A percentile compares a stretch with the other conserved stretches of the same genome.
phyloP scores from a whole-genome alignment of 1,140 invertebrate species.

The Macrotrachela quadricornifera region DNA sequence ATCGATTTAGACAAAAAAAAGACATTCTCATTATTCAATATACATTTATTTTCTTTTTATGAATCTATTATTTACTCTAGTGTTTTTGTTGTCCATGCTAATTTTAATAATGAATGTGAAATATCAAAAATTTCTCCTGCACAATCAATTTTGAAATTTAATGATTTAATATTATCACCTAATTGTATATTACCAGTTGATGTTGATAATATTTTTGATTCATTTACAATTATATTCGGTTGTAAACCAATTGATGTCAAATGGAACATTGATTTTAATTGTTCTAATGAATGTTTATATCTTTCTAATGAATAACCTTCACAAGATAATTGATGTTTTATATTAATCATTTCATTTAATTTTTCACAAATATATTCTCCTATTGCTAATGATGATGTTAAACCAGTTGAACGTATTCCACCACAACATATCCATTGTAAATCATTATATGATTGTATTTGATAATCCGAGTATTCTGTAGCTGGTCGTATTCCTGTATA shows the following conservation, averaged over 20 bases:
- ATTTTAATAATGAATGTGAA: too few species aligned
- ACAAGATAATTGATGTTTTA: slow-evolving; percentile 9
- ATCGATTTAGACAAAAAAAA: too few species aligned
- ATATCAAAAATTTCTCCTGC: not conserved
- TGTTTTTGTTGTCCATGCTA: too few species aligned
- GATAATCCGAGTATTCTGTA: slow-evolving; percentile 14
- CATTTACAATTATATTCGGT: slow-evolving; percentile 8
- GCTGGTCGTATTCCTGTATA: slow-evolving; percentile 15
- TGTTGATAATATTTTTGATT: slow-evolving; percentile 13
- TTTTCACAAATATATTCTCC: slow-evolving; percentile 9
- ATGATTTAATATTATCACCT: too few species aligned
- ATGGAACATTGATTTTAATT: not conserved
- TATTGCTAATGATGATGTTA: slow-evolving; percentile 16
- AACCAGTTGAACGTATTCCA: slow-evolving; percentile 18
- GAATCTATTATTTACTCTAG: too few species aligned
- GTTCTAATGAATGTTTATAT: too few species aligned
- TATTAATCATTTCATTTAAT: slow-evolving; percentile 9
- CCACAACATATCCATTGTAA: slow-evolving; percentile 16
- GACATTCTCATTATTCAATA: too few species aligned
- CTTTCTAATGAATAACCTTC: too few species aligned
- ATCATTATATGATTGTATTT: slow-evolving; percentile 9
- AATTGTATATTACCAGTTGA: not conserved
- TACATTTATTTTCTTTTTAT: too few species aligned
- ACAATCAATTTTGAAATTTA: slow-evolving; percentile 5
- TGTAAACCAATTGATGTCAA: slow-evolving; percentile 8